These are phyloP conservation scores for Apis cerana DNA, from an alignment of 1,140 invertebrate genomes.

Conservation along the genomic window DNA sequence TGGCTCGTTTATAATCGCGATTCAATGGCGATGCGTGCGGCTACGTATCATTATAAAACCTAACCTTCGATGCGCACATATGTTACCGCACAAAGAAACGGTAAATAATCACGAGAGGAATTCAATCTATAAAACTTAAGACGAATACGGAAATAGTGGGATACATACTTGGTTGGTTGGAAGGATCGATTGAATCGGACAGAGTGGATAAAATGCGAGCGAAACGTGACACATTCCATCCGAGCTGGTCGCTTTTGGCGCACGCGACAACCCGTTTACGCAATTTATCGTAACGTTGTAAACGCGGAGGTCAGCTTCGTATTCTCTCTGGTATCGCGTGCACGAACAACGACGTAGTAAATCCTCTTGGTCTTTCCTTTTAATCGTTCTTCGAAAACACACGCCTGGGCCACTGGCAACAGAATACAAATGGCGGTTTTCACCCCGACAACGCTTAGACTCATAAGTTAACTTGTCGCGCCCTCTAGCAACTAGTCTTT, in stretches of 20 bases:
- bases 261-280: slow-evolving; percentile 19
- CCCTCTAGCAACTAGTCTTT: not conserved
- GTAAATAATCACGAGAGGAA: not conserved
- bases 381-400: slow-evolving; percentile 18
- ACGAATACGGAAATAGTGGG: not conserved
- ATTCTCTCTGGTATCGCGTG: slow-evolving; percentile 11
- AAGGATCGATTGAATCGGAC: not conserved
- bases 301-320: not conserved
- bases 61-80: not conserved
- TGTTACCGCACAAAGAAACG: not conserved
- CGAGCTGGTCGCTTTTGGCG: not conserved
- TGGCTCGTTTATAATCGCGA: not conserved
- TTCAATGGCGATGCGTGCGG: not conserved
- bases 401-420: not conserved
- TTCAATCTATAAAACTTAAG: not conserved
- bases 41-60: not conserved
- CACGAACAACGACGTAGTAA: slow-evolving; percentile 10
- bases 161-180: not conserved
- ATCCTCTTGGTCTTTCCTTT: slow-evolving; percentile 13
- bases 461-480: no score
- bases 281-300: slow-evolving; percentile 17
- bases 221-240: not conserved
- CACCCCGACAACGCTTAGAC: not conserved
- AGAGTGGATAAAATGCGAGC: not conserved
- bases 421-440: slow-evolving; percentile 2